phyloP scores from a whole-genome alignment of 53 echinoderm and acorn worm species.

The Stichopus horrens region DNA sequence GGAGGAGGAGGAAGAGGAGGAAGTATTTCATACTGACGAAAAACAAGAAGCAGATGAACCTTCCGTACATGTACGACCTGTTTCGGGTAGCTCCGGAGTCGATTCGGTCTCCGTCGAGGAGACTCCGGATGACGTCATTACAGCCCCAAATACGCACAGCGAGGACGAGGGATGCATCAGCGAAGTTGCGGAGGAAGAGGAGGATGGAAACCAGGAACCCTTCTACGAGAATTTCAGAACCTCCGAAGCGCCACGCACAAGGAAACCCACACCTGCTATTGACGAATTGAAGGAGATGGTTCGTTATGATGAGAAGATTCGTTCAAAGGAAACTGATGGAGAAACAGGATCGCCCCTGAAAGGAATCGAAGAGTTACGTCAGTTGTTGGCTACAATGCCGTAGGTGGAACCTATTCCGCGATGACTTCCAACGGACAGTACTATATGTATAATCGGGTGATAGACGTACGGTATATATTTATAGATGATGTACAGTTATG shows the following conservation, averaged over 20 bases:
- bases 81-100: conserved; percentile 27
- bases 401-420: background rate
- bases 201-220: background rate
- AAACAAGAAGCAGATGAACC: background rate
- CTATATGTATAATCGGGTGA: too few relatives aligned
- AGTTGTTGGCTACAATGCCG: conserved; percentile 13
- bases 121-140: background rate
- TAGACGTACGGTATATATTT: too few relatives aligned
- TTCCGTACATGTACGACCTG: background rate
- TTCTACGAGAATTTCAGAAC: background rate
- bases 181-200: background rate
- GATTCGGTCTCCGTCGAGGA: conserved; percentile 24
- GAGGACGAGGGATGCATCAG: conserved; percentile 33
- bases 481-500: too few relatives aligned
- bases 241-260: background rate
- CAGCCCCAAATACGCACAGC: background rate
- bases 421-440: background rate
- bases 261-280: background rate
- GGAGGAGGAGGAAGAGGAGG: conserved; percentile 1
- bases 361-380: conserved; percentile 10
- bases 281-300: conserved; percentile 36
- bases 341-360: background rate
- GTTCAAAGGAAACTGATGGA: background rate
- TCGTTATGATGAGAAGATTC: background rate
- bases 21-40: background rate